Base-by-base conservation (phyloP, 1,140 invertebrate species). In the Druon quercuslanigerum region DNA sequence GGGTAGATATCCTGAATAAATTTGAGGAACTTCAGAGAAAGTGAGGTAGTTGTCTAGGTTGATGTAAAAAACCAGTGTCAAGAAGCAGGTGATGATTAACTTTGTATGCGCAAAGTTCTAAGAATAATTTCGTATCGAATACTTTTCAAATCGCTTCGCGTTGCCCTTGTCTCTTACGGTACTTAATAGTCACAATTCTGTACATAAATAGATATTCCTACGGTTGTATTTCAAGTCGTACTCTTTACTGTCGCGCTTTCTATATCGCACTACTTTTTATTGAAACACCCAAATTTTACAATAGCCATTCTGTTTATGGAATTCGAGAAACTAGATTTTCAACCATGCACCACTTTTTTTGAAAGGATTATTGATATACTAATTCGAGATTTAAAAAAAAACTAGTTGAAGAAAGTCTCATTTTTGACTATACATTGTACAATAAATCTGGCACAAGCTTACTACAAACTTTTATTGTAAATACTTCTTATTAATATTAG, bases 391-490 rank as follows among this genome's bases (percentile, higher is more conserved):
- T 56, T 20, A 46, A 40, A 40, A 20, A 66, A 66, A 60, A 66
- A 40, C 14, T 19, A n/a, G n/a, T 19, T 17, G n/a, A 8, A n/a
- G 8, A 54, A 54, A 19, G 52, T 9, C 1, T 19, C 60, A 56
- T 71, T 73, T n/a, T 72, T 57, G 70, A 70, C 75, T 77, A 51
- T 76, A 76, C 20, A 25, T 52, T 52, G 1, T 52, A 52, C n/a
- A 19, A n/a, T 17, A 54, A 17, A 54, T 54, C n/a, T 16, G 16
- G 17, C 16, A 54, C 52, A 54, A 9, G n/a, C 52, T 54, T 54
- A 54, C 51, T 54, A 51, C 3, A 51, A 51, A 51, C 51, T 51
- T 14, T 51, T 14, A 66, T 25, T 66, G 60, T 66, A 66, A 13
- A 66, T 66, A 66, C 20, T 25, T 60, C 57, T 60, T 33, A 33